These are phyloP conservation scores for Drosophila erecta DNA, from an alignment of 1,140 invertebrate species.

Conservation along the genomic window DNA sequence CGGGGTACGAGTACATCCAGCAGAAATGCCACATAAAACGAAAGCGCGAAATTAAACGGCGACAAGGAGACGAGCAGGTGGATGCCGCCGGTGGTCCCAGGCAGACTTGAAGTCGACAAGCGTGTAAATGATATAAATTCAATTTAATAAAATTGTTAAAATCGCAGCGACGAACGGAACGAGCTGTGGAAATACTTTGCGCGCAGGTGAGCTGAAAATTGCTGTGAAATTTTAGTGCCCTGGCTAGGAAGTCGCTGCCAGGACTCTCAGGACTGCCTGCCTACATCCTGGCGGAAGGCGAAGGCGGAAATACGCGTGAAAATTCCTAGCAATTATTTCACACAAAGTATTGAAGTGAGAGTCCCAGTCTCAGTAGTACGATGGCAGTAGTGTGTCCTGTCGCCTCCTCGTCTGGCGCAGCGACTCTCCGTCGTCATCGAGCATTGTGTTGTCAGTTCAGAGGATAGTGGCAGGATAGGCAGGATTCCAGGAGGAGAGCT, in stretches of 20 bases:
- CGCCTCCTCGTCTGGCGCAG: constrained; percentile 33
- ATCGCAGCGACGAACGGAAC: constrained; percentile 71
- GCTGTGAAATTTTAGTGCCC: constrained; percentile 65
- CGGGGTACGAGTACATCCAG: constrained; percentile 16
- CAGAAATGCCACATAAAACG: constrained; percentile 72
- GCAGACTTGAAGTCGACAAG: constrained; percentile 80
- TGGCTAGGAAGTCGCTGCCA: constrained; percentile 40
- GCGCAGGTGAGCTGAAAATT: constrained; percentile 84
- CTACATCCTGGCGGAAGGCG: constrained; percentile 18
- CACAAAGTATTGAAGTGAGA: constrained; percentile 63
- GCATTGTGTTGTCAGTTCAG: constrained; percentile 31
- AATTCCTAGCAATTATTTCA: constrained; percentile 82
- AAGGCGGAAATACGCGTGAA: constrained; percentile 77
- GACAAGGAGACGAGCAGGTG: constrained; percentile 12
- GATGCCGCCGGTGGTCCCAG: constrained; percentile 8
- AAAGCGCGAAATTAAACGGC: constrained; percentile 67
- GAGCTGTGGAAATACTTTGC: constrained; percentile 78
- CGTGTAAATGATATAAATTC: constrained; percentile 85
- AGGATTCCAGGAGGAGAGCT: not conserved
- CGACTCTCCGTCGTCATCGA: constrained; percentile 36
- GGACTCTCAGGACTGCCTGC: not conserved
- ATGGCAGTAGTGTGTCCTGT: constrained; percentile 25
- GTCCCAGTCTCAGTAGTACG: not conserved
- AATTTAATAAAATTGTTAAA: constrained; percentile 85
- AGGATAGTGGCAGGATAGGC: constrained; percentile 8